phyloP scores from a whole-genome alignment of 2,888 invertebrate genomes.

The Drosophila robusta region DNA sequence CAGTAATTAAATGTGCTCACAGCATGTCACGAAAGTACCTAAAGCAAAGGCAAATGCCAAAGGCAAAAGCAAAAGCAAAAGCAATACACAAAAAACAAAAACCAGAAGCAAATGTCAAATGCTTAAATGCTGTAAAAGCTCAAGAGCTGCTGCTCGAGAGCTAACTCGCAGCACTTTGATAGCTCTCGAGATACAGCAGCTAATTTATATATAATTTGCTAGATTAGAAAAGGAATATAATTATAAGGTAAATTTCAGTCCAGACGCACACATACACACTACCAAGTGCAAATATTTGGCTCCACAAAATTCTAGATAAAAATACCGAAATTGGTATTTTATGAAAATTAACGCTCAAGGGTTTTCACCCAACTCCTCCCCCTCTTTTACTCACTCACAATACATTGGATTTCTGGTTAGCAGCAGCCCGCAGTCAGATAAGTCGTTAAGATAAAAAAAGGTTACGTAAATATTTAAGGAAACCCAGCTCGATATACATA shows the following conservation, averaged over 20 bases:
- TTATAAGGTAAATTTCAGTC: slow-evolving; percentile 39
- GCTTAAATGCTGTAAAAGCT: slow-evolving; percentile 50
- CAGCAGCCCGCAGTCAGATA: slow-evolving; percentile 51
- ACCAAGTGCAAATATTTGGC: slow-evolving; percentile 35
- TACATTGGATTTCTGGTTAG: slow-evolving; percentile 27
- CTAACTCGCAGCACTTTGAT: slow-evolving; percentile 5
- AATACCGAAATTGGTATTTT: slow-evolving; percentile 75
- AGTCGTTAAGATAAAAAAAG: slow-evolving; percentile 77
- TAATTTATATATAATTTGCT: slow-evolving; percentile 69
- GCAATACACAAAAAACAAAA: slow-evolving; percentile 9
- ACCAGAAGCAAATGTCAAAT: slow-evolving; percentile 20
- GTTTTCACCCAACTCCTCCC: slow-evolving; percentile 16
- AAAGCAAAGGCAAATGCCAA: slow-evolving; percentile 19
- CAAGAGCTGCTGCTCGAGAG: neutral
- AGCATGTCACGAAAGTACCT: slow-evolving; percentile 46
- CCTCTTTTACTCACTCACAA: neutral
- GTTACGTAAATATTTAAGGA: slow-evolving; percentile 71
- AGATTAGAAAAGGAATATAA: slow-evolving; percentile 38
- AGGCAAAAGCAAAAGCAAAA: slow-evolving; percentile 3
- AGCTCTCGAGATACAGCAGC: slow-evolving; percentile 29
- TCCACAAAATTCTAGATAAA: slow-evolving; percentile 45
- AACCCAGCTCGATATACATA: slow-evolving; percentile 6
- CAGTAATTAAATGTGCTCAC: slow-evolving; percentile 77
- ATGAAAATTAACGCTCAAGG: slow-evolving; percentile 79
- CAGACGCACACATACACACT: slow-evolving; percentile 5